phyloP scores from a whole-genome alignment of 2,797 vertebrate genomes.

The Enteromius anoplus region DNA sequence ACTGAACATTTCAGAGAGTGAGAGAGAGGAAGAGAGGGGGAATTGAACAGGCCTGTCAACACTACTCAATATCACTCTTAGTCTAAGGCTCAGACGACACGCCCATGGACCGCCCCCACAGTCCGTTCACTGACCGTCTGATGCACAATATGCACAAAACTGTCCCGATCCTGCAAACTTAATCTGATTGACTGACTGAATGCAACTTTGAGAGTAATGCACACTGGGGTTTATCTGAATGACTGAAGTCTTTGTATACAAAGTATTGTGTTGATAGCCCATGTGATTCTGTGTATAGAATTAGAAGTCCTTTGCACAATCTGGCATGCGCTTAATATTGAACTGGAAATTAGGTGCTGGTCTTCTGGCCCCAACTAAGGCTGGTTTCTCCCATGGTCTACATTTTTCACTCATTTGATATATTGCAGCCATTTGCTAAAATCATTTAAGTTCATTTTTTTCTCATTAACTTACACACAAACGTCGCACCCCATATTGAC shows the following conservation, averaged over 20 bases:
- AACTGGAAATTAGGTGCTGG: too few species aligned
- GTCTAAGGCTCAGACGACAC: conserved; percentile 39
- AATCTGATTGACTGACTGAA: not conserved
- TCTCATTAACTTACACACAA: too few species aligned
- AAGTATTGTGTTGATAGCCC: not conserved
- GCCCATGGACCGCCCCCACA: conserved; percentile 53
- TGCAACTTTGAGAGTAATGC: not conserved
- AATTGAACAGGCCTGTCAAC: conserved; percentile 74
- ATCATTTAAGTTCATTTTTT: too few species aligned
- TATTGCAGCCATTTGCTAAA: too few species aligned
- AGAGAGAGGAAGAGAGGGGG: conserved; percentile 58
- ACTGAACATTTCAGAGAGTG: conserved; percentile 64
- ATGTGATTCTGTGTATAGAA: not conserved
- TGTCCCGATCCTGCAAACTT: conserved; percentile 6
- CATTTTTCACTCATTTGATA: too few species aligned
- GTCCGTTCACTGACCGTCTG: conserved; percentile 27
- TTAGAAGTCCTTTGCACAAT: not conserved
- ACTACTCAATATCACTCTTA: conserved; percentile 68
- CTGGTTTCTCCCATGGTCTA: too few species aligned
- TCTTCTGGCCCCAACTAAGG: too few species aligned
- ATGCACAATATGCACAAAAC: not conserved
- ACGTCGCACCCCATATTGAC: too few species aligned
- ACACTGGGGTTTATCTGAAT: not conserved
- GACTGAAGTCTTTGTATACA: not conserved
- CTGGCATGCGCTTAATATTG: too few species aligned